Evolutionary conservation across 2,113 vertebrate genomes (phyloP), one percentile per base, ranked within the genome.

Genomic region (Hypomesus transpacificus): DNA sequence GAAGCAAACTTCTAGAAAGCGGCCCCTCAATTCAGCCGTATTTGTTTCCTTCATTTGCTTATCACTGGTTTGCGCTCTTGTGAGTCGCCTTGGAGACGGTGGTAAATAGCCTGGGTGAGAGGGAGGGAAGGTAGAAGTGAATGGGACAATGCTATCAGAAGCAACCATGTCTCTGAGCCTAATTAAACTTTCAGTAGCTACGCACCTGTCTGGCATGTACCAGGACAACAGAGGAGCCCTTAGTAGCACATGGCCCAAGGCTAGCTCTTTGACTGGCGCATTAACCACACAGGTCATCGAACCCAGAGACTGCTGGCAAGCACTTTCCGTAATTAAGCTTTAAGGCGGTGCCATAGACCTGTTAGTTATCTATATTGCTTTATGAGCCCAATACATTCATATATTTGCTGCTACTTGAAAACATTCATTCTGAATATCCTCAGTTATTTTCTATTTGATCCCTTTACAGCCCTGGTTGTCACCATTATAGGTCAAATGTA

Each of bases 171-270:
- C 81, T 81, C 78, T 73, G 73, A 75, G 84, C 73, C 82, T 80
- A 90, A 93, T 94, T 90, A 94, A 93, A 90, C 75, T 90, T 94
- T 93, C 89, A 93, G 76, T 70, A 85, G 82, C 62, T 75, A 54
- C 68, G 82, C 75, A 81, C 80, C 84, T 83, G 81, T 80, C 79
- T 83, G 75, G 76, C 79, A 66, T 78, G 81, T 79, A 80, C 71
- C 66, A 51, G 20, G 22, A 83, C 80, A 83, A 78, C 80, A 83
- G 69, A 77, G 58, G 66, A 80, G 67, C 63, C 65, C 50, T 17
- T n/a, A 17, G 16, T 63, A 63, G 24, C 28, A 21, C 65, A 74
- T 8, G 62, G 50, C 75, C 24, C 14, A 31, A 68, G 63, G 74
- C 21, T 73, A 51, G 64, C 26, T 20, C 60, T 61, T 50, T 14